Percentiles rank a stretch among this genome's conserved stretches.
Conservation (phyloP, 2,797 vertebrate genomes). For the Hipposideros larvatus region DNA sequence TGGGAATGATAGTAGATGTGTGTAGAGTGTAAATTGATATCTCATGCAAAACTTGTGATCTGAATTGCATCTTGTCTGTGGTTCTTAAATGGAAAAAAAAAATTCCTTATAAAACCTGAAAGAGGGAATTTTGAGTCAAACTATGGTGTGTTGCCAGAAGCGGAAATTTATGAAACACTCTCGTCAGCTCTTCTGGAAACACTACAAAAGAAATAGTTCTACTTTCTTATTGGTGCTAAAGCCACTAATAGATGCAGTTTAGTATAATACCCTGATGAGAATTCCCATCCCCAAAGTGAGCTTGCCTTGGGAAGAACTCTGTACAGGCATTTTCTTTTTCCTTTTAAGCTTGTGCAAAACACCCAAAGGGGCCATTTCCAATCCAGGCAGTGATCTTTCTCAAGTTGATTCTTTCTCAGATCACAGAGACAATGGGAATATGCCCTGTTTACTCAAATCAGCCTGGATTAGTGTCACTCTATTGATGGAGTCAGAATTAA, state of each 20-base stretch:
- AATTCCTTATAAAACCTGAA: constrained; percentile 80
- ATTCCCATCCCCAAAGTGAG: constrained; percentile 84
- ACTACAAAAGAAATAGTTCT: constrained; percentile 88
- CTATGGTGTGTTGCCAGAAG: constrained; percentile 85
- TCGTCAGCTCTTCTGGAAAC: constrained; percentile 85
- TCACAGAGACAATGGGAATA: constrained; percentile 81
- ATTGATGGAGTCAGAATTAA: constrained; percentile 83
- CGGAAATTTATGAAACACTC: constrained; percentile 87
- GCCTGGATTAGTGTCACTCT: constrained; percentile 84
- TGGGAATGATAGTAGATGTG: constrained; percentile 61
- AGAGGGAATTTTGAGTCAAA: constrained; percentile 82
- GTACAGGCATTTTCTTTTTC: constrained; percentile 71
- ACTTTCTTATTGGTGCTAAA: constrained; percentile 83
- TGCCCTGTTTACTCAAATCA: constrained; percentile 83
- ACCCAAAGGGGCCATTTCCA: constrained; percentile 83
- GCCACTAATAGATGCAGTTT: constrained; percentile 85
- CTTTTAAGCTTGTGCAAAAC: constrained; percentile 86
- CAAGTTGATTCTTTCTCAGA: constrained; percentile 80
- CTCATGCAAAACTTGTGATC: constrained; percentile 67
- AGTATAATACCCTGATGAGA: constrained; percentile 85
- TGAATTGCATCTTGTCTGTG: constrained; percentile 61
- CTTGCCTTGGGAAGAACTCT: constrained; percentile 71
- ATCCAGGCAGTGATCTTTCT: constrained; percentile 78
- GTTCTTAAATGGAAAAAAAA: constrained; percentile 65
- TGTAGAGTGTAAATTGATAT: constrained; percentile 61